Base-by-base conservation (phyloP, 2,888 invertebrate genomes). In the Megastigmus dorsalis region DNA sequence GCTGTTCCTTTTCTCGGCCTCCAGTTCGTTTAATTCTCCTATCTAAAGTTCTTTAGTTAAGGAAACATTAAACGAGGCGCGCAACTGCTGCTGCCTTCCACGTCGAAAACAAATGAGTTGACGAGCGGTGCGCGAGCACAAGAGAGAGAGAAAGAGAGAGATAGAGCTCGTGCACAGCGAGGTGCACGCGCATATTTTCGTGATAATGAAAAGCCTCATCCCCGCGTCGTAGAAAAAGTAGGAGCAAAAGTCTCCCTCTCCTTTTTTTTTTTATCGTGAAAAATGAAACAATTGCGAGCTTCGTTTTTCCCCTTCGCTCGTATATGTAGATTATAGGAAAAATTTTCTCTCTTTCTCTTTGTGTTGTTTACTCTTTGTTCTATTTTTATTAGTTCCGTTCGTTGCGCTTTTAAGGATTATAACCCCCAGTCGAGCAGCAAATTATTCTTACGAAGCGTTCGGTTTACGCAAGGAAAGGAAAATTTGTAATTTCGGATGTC, bases 131-230 rank as follows among this genome's bases (percentile, higher is more conserved):
- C 6, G 23, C 4, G 20, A n/a, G n/a, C n/a, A n/a, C n/a, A 15
- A 65, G 38, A 36, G 20, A 54, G 13, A n/a, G 48, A 66, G 41
- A 1, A 36, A 50, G 36, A 62, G 6, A 62, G n/a, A n/a, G n/a
- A n/a, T n/a, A n/a, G n/a, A n/a, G n/a, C n/a, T n/a, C n/a, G n/a
- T n/a, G n/a, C n/a, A n/a, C 15, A 20, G 13, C 2, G 38, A 18
- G 5, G 15, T 10, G 26, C 23, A n/a, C n/a, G 36, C 41, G 30
- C 41, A 43, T 54, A 55, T 66, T 66, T 52, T 41, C 45, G 15
- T 45, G 55, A 57, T 48, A 45, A 55, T 45, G 67, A 57, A 55
- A 67, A 57, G 45, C 48, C 36, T n/a, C n/a, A n/a, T n/a, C n/a
- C n/a, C n/a, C n/a, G n/a, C n/a, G n/a, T n/a, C n/a, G n/a, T n/a